Base-by-base conservation (phyloP, 1,140 invertebrate species). In the Cataglyphis hispanica region DNA sequence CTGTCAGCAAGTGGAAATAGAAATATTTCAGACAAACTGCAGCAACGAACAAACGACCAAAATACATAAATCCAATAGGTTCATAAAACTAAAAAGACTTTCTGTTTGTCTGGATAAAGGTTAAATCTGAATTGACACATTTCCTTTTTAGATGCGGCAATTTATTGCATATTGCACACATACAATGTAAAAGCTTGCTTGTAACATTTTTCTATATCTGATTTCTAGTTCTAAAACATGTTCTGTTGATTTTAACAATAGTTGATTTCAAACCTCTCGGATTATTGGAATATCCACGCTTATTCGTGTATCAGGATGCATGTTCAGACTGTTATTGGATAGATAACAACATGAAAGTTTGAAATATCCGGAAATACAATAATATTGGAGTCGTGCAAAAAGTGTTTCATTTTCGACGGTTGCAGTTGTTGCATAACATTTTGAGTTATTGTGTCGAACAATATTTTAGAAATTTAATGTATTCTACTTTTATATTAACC, bases 91-190 rank as follows among this genome's bases (percentile, higher is more conserved):
- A 34, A 78, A 66, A 37, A 67, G 22, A 31, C 13, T 67, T 16
- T 25, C 13, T 66, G 19, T 64, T 63, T 63, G 43, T 1, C 1
- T n/a, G 22, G n/a, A 66, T 78, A 78, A 78, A 78, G 76, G n/a
- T 78, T 67, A 78, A 78, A 78, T 43, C 25, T 78, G 58, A 50
- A 77, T 64, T 31, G 40, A 66, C 27, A 78, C 19, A 77, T 74
- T 61, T 77, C 37, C 25, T 78, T 66, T 66, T 22, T 66, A n/a
- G 40, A 63, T 25, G 13, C 27, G 43, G 6, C 76, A 78, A 78
- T 78, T 78, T 66, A 78, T 78, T 13, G 22, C 40, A 6, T 53
- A 66, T 78, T 50, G 37, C 43, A 40, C 27, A 19, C 16, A 50
- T 37, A 8, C 25, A 8, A n/a, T 34, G 19, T 34, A 34, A 31